A percentile compares a stretch with the other conserved stretches of the same genome.
These are phyloP conservation scores for Drosophila parvula DNA, from an alignment of 1,140 invertebrate species.

Conservation along the genomic window DNA sequence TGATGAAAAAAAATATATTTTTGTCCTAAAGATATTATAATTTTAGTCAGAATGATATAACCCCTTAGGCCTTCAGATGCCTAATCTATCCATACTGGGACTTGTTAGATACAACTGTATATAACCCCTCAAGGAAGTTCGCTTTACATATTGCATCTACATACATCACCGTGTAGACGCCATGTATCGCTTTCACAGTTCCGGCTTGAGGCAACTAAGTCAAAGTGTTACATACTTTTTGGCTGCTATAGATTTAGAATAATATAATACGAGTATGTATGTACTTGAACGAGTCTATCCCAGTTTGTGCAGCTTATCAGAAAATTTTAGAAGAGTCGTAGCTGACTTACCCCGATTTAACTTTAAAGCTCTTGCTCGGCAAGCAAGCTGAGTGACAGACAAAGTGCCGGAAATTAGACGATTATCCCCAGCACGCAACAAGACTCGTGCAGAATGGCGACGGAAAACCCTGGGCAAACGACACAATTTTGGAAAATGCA, in stretches of 20 bases:
- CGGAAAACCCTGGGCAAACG: constrained; percentile 13
- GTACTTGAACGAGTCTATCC: too few species aligned
- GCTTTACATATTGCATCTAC: neutral
- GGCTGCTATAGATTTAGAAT: neutral
- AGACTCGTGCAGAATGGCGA: neutral
- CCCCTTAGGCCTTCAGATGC: too few species aligned
- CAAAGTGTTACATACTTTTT: constrained; percentile 18
- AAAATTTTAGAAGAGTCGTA: neutral
- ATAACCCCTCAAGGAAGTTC: too few species aligned
- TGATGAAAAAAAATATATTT: neutral
- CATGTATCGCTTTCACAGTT: too few species aligned
- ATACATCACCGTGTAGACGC: neutral
- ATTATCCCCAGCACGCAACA: constrained; percentile 42
- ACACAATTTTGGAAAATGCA: constrained; percentile 23
- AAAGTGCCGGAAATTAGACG: constrained; percentile 72
- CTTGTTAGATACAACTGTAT: too few species aligned
- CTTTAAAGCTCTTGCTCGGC: neutral
- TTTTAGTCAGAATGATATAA: too few species aligned
- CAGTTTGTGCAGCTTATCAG: neutral
- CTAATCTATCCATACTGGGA: too few species aligned
- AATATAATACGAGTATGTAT: too few species aligned
- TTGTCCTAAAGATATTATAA: neutral
- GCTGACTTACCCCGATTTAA: neutral
- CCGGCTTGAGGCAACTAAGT: neutral
- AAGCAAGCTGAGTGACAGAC: constrained; percentile 20